phyloP scores from a whole-genome alignment of 2,888 invertebrate genomes.

The Andrena bicolor region DNA sequence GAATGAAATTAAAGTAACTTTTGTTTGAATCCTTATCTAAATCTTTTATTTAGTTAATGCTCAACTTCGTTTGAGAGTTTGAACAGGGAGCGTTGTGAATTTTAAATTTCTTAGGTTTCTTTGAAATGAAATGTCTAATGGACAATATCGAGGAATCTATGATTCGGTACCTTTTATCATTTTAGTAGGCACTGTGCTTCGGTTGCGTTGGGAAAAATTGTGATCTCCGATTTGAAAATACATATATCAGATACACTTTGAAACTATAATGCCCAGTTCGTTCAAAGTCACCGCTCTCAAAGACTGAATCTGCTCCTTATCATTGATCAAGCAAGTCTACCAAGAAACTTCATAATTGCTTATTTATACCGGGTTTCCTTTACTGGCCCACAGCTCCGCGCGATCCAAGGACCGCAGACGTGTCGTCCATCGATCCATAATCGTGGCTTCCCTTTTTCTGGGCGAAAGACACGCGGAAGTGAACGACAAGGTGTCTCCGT shows the following conservation, averaged over 20 bases:
- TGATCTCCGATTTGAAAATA: too few relatives aligned
- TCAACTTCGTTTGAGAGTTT: too few relatives aligned
- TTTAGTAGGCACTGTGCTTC: too few relatives aligned
- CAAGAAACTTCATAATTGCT: constrained; percentile 39
- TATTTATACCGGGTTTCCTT: constrained; percentile 30
- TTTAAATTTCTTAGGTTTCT: too few relatives aligned
- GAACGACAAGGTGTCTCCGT: constrained; percentile 1
- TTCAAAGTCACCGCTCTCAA: neutral
- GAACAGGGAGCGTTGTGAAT: too few relatives aligned
- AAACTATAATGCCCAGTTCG: neutral
- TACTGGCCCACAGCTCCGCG: constrained; percentile 22
- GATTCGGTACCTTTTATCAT: too few relatives aligned
- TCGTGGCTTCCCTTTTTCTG: constrained; percentile 22
- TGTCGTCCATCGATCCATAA: constrained; percentile 37
- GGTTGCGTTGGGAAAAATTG: too few relatives aligned
- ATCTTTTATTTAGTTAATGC: too few relatives aligned
- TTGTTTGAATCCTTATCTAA: too few relatives aligned
- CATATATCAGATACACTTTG: too few relatives aligned
- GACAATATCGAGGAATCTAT: neutral
- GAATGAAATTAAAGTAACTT: too few relatives aligned
- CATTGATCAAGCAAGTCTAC: neutral
- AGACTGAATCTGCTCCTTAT: neutral
- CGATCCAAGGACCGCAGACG: constrained; percentile 36
- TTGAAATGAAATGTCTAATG: neutral
- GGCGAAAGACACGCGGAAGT: constrained; percentile 50